These are phyloP conservation scores for Oscheius myriophilus DNA, from an alignment of 2,888 invertebrate genomes.

Conservation along the genomic window DNA sequence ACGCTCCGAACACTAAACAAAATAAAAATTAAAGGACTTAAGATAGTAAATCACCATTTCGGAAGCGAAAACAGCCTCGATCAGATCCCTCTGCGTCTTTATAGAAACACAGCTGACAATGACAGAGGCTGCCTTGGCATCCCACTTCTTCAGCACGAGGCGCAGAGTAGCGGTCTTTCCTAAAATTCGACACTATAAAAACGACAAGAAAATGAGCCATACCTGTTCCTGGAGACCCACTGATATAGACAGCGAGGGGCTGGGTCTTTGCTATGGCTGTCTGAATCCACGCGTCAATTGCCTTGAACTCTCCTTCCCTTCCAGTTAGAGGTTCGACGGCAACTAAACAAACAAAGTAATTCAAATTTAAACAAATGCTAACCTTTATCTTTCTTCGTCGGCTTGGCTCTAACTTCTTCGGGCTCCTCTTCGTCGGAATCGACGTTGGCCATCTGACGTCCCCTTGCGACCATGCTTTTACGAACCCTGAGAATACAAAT, in stretches of 20 bases:
- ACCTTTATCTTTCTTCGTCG: not conserved
- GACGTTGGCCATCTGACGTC: not conserved
- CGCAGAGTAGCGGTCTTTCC: slow-evolving; percentile 63
- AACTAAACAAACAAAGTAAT: not conserved
- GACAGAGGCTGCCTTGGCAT: slow-evolving; percentile 23
- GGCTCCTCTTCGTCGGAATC: not conserved
- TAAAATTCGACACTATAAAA: slow-evolving; percentile 2
- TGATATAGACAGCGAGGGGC: slow-evolving; percentile 88
- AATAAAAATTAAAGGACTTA: not conserved
- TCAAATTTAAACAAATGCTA: not conserved
- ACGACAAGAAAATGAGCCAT: slow-evolving; percentile 77
- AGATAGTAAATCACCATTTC: slow-evolving; percentile 1
- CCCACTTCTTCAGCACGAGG: slow-evolving; percentile 46
- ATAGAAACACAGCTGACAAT: slow-evolving; percentile 57
- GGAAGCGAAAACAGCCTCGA: slow-evolving; percentile 37
- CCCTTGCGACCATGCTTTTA: slow-evolving; percentile 9
- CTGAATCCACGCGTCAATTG: slow-evolving; percentile 79
- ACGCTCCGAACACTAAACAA: slow-evolving; percentile 4
- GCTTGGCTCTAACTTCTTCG: not conserved
- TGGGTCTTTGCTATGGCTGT: slow-evolving; percentile 78
- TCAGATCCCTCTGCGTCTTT: slow-evolving; percentile 36
- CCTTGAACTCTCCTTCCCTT: slow-evolving; percentile 82
- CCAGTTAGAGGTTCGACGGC: slow-evolving; percentile 73
- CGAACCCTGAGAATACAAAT: not conserved
- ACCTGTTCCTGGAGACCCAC: slow-evolving; percentile 96